Evolutionary conservation across 2,113 vertebrate species (phyloP), one percentile per base, ranked within the genome.

Genomic region (Charadrius vociferus): DNA sequence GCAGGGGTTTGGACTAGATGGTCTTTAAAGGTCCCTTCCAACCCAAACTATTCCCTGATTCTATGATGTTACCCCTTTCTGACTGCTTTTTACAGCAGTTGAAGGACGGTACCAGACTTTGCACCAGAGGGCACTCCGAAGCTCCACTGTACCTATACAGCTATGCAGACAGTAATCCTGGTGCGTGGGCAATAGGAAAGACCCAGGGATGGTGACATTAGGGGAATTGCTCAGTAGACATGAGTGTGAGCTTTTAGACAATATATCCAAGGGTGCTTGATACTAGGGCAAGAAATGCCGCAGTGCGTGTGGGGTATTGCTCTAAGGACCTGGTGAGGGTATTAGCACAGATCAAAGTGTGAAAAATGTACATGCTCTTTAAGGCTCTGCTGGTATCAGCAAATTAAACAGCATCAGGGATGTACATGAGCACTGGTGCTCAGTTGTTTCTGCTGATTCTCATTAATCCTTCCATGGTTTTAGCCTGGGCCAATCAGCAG

Each of bases 221-320:
- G 10, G 63, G 32, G 36, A 62, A 67, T 7, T 65, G 62, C 67
- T 77, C 47, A 7, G n/a, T 5, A 8, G 24, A 6, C 6, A 13
- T 3, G 9, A 58, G 26, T 7, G 18, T 34, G 39, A 84, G 39
- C 13, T 73, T 73, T 78, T 13, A 22, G n/a, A 9, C 13, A 14
- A 2, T 21, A 4, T 21, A 17, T 34, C 41, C 0, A 0, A 9
- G 16, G 55, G 3, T 11, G 30, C 37, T 74, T 23, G 47, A 12
- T 37, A 45, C 37, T 12, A 55, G 52, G 41, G 37, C 53, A 72
- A 63, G 43, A 73, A 89, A 73, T 55, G 62, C 12, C 13, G 2
- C 16, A 68, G 67, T 12, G 4, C 14, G 5, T 10, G 34, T 1
- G 4, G 18, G 27, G 9, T 80, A 1, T 62, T 74, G n/a, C 66